Conservation (phyloP, 2,113 vertebrate species). For the Thalassoma bifasciatum region DNA sequence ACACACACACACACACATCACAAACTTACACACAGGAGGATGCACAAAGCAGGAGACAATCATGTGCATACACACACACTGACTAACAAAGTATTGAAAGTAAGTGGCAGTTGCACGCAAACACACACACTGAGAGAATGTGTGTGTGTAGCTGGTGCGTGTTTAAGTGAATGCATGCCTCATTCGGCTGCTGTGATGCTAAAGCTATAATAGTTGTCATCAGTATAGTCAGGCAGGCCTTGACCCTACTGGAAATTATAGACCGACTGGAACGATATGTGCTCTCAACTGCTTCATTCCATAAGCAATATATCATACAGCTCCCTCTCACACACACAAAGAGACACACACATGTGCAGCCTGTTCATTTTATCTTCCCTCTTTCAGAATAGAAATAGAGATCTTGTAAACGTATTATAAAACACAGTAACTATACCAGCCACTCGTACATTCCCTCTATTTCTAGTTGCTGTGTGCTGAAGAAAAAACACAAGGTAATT, state of each 20-base stretch:
- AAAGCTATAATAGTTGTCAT: constrained; percentile 49
- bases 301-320: constrained; percentile 42
- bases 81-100: not conserved
- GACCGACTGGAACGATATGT: constrained; percentile 38
- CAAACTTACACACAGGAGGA: not conserved
- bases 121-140: not conserved
- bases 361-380: not conserved
- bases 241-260: constrained; percentile 51
- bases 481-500: not conserved
- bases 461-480: not conserved
- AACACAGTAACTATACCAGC: not conserved
- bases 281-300: constrained; percentile 41
- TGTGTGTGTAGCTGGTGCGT: constrained; percentile 9
- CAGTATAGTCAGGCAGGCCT: constrained; percentile 39
- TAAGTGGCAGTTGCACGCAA: not conserved
- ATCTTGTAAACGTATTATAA: too few species aligned
- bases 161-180: constrained; percentile 23
- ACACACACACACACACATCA: too few species aligned
- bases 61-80: not conserved
- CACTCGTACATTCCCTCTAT: not conserved
- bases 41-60: not conserved
- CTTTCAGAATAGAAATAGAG: not conserved
- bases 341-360: not conserved
- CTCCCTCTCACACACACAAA: not conserved
- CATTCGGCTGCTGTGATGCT: constrained; percentile 42